Conservation (phyloP, 92 coral and sea anemone species). For the Bergia puertoricense region DNA sequence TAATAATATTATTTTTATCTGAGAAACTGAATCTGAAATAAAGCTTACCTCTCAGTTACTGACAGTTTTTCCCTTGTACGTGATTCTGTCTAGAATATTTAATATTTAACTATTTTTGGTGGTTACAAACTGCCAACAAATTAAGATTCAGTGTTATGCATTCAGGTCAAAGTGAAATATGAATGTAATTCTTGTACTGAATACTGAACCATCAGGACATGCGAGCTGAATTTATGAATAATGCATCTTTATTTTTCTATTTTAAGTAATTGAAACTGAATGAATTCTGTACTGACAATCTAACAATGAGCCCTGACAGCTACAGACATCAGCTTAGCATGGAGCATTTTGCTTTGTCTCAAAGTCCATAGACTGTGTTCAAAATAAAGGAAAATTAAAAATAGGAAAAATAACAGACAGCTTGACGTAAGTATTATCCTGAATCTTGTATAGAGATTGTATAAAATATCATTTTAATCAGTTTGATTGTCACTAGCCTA, state of each 20-base stretch:
- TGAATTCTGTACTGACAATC: constrained; percentile 2
- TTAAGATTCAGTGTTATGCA: not conserved
- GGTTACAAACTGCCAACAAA: too few species aligned
- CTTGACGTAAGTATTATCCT: too few species aligned
- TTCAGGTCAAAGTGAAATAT: not conserved
- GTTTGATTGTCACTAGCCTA: too few species aligned
- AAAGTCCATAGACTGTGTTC: not conserved
- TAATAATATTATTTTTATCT: too few species aligned
- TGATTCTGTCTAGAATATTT: not conserved
- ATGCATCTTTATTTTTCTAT: constrained; percentile 1
- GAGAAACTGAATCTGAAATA: not conserved
- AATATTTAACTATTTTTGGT: too few species aligned
- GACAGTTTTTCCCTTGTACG: not conserved
- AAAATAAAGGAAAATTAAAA: not conserved
- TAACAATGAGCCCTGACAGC: constrained; percentile 6
- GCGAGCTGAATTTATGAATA: not conserved
- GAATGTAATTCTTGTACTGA: not conserved
- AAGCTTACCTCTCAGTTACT: not conserved
- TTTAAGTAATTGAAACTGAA: constrained; percentile 7
- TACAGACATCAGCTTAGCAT: not conserved
- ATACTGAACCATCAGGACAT: not conserved
- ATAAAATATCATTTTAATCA: not conserved
- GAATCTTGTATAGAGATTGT: too few species aligned
- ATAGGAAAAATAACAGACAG: too few species aligned
- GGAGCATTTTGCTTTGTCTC: not conserved